Percentiles rank a stretch among this genome's conserved stretches.
These are phyloP conservation scores for Ochropleura leucogaster DNA, from an alignment of 2,888 invertebrate genomes.

Conservation along the genomic window DNA sequence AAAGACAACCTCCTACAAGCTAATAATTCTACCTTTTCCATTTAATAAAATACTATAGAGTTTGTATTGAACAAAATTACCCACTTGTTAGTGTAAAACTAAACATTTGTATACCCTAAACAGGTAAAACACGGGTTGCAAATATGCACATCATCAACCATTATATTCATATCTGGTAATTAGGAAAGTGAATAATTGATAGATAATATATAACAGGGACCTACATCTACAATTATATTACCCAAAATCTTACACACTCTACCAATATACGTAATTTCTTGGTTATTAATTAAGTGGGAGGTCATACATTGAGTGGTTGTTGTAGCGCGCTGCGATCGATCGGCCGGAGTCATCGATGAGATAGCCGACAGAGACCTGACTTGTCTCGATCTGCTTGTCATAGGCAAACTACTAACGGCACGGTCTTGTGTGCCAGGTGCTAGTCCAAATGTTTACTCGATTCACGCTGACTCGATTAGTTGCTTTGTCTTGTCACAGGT, in stretches of 20 bases:
- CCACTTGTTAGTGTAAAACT: no score
- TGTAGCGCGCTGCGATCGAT: constrained; percentile 14
- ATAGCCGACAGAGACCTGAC: background rate
- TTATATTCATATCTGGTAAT: no score
- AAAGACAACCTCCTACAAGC: no score
- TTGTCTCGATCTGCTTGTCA: background rate
- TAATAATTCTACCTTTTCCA: no score
- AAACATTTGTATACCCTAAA: no score
- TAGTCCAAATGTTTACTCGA: constrained; percentile 6
- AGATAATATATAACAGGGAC: no score
- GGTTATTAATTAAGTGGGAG: constrained; percentile 24
- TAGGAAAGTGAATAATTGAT: no score
- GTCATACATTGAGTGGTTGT: background rate
- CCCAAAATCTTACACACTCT: background rate
- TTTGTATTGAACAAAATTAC: no score
- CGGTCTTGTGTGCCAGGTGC: background rate
- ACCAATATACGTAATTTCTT: constrained; percentile 11
- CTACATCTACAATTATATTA: background rate
- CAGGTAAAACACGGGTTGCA: no score
- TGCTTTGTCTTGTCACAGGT: background rate
- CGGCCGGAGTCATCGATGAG: background rate
- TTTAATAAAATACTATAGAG: no score
- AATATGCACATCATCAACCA: no score
- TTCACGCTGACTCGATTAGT: background rate
- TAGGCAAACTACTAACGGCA: background rate